Conservation (phyloP, 2,888 invertebrate genomes). For the Oscheius sp. region DNA sequence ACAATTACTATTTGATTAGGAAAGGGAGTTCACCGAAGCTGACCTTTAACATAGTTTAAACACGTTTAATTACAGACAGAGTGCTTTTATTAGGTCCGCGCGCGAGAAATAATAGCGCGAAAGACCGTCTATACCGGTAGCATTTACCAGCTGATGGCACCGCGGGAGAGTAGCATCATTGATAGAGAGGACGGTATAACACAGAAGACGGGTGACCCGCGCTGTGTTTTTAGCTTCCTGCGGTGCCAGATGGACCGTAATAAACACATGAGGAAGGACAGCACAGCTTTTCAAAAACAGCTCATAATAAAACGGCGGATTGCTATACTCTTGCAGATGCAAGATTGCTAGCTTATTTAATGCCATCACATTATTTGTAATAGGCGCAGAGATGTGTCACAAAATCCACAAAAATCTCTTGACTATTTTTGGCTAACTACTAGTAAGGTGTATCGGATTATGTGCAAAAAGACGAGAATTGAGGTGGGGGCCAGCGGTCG, state of each 20-base stretch:
- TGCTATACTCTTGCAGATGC: too few relatives aligned
- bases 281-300: neutral
- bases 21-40: constrained; percentile 3
- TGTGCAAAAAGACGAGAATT: constrained; percentile 21
- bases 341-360: neutral
- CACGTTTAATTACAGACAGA: constrained; percentile 21
- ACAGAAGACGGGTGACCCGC: constrained; percentile 25
- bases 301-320: too few relatives aligned
- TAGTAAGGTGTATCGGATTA: constrained; percentile 1
- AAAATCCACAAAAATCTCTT: neutral
- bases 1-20: neutral
- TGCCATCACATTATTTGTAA: constrained; percentile 24
- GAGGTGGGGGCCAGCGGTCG: constrained; percentile 25
- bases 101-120: constrained; percentile 18
- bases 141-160: neutral
- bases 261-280: constrained; percentile 17
- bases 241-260: constrained; percentile 31
- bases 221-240: constrained; percentile 27
- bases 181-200: constrained; percentile 11
- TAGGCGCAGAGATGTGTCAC: constrained; percentile 7
- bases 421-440: neutral
- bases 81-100: constrained; percentile 17
- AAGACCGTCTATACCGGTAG: neutral
- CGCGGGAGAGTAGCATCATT: neutral
- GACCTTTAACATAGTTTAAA: constrained; percentile 14